phyloP scores from a whole-genome alignment of 1,140 invertebrate species.

The Eciton burchellii region DNA sequence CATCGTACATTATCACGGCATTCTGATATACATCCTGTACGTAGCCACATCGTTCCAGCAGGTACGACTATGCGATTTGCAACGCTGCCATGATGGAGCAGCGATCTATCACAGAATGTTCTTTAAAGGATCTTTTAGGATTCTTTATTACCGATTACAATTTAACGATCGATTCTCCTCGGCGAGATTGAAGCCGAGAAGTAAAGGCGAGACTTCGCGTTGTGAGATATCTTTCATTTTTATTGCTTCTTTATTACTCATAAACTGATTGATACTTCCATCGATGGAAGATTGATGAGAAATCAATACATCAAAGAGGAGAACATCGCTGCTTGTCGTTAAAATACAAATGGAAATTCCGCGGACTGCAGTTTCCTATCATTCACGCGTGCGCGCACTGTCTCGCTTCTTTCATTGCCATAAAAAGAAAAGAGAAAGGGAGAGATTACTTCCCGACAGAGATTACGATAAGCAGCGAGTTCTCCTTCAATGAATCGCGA shows the following conservation, averaged over 20 bases:
- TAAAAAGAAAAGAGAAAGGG: background rate
- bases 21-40: slow-evolving; percentile 76
- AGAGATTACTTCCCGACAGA: background rate
- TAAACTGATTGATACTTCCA: slow-evolving; percentile 6
- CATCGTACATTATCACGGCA: slow-evolving; percentile 74
- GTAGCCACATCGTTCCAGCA: slow-evolving; percentile 77
- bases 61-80: slow-evolving; percentile 65
- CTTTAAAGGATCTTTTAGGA: no score
- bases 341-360: background rate
- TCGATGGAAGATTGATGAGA: background rate
- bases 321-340: no score
- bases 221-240: no score
- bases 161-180: no score
- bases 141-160: no score
- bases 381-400: background rate
- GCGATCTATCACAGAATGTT: background rate
- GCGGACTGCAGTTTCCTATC: background rate
- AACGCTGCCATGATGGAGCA: background rate
- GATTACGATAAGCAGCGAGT: background rate
- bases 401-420: no score
- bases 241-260: background rate
- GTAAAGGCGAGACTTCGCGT: no score
- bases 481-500: background rate
- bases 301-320: background rate
- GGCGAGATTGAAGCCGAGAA: no score